These are phyloP conservation scores for Lordiphosa collinella DNA, from an alignment of 1,140 invertebrate genomes.

Conservation along the genomic window DNA sequence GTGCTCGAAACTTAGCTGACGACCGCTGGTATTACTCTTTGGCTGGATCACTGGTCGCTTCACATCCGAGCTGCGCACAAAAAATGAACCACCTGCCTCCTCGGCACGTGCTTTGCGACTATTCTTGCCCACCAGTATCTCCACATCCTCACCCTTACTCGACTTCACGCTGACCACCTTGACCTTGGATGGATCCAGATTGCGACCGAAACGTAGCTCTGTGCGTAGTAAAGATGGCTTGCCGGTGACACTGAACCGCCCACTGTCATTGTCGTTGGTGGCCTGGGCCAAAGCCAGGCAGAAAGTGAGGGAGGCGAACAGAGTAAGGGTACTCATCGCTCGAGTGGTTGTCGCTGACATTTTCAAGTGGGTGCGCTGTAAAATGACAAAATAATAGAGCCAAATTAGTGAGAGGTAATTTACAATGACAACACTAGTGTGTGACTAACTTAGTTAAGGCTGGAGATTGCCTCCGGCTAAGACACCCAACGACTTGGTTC, in stretches of 20 bases:
- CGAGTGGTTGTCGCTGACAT: conserved; percentile 23
- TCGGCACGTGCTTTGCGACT: conserved; percentile 61
- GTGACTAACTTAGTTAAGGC: neutral
- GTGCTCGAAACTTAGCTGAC: conserved; percentile 51
- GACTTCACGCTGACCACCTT: conserved; percentile 88
- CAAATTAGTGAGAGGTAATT: conserved; percentile 39
- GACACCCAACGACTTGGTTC: no score
- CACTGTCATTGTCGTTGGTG: conserved; percentile 4
- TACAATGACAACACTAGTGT: conserved; percentile 2
- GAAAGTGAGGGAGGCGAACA: conserved; percentile 9
- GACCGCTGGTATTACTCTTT: conserved; percentile 19
- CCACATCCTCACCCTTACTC: conserved; percentile 86
- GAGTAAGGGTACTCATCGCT: neutral
- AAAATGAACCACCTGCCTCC: conserved; percentile 76
- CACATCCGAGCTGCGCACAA: conserved; percentile 79
- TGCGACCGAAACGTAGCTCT: conserved; percentile 87
- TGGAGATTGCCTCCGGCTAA: no score
- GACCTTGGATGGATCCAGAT: conserved; percentile 86
- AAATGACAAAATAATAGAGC: conserved; percentile 20
- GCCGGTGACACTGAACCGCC: conserved; percentile 34
- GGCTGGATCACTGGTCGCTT: conserved; percentile 20
- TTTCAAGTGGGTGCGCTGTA: conserved; percentile 27
- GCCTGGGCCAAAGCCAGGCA: conserved; percentile 3
- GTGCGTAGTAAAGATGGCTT: conserved; percentile 84
- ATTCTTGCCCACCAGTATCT: conserved; percentile 87